Evolutionary conservation across 2,888 invertebrate species (phyloP), one percentile per base, ranked within the genome.

Genomic region (Pammene fasciana): DNA sequence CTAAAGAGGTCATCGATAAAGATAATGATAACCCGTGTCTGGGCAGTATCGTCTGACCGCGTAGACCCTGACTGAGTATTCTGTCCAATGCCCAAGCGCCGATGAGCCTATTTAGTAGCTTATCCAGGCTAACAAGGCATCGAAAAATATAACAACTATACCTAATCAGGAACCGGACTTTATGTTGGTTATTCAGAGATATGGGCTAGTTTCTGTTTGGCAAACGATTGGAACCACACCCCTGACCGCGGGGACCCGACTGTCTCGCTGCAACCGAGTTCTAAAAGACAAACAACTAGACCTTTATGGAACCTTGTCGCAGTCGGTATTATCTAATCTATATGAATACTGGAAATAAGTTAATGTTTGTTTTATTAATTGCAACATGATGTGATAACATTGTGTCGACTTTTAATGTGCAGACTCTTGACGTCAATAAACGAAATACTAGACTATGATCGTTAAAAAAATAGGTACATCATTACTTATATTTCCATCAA

Each of bases 1-100:
- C 70, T 60, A 57, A 52, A 52, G 43, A 68, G 57, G 56, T 68
- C 57, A 8, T 52, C 26, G 70, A 65, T 70, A 70, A 60, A 38
- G 38, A 65, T 70, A 65, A 64, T 18, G 70, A 65, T 70, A 65
- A 70, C 70, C 70, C 60, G 46, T 52, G 70, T 70, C 70, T 70
- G 60, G 59, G 10, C 45, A 16, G 45, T 61, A 55, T 59, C 57
- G 38, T 61, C 55, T 68, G 68, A 59, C 60, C 60, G 46, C 56
- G 59, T 43, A 50, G 67, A 59, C 60, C 46, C 34, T 52, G 52
- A 13, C 1, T 9, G 11, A 7, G 10, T 34, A 34, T 34, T 54
- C 34, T 43, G 16, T 50, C n/a, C 14, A 13, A 50, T 46, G 14
- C 46, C 0, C 14, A 14, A 14, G 46, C 14, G 14, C 14, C 6